Conservation (phyloP, 37 sponge, comb jelly and placozoan genomes). For the Beroe ovata region DNA sequence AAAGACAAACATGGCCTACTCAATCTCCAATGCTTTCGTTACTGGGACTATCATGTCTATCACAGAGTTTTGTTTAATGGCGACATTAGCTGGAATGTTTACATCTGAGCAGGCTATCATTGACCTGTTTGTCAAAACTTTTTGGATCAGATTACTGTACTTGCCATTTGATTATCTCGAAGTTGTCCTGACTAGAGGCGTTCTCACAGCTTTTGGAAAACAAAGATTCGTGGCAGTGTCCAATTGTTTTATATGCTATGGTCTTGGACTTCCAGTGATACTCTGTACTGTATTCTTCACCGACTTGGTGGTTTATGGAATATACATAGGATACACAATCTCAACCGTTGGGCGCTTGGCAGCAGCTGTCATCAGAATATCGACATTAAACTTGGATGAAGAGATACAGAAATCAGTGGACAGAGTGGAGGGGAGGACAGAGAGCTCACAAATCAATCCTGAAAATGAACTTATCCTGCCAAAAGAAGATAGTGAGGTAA, state of each 20-base stretch:
- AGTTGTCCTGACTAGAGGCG: background rate
- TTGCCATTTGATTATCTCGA: background rate
- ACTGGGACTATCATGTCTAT: background rate
- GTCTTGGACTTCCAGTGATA: background rate
- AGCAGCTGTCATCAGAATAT: background rate
- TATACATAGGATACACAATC: background rate
- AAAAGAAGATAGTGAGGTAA: too few species aligned
- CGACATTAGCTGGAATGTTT: background rate
- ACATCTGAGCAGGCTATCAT: background rate
- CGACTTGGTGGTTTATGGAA: background rate
- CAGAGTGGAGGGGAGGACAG: background rate
- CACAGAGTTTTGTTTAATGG: too few species aligned
- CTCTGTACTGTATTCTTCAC: background rate
- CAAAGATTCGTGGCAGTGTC: background rate
- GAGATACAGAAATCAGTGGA: background rate
- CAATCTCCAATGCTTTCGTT: background rate
- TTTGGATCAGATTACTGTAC: background rate
- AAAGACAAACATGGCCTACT: background rate
- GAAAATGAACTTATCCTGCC: too few species aligned
- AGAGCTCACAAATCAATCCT: too few species aligned
- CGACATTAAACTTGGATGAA: background rate
- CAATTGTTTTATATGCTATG: background rate
- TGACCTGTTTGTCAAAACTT: background rate
- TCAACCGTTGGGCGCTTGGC: background rate
- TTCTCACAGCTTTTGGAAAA: conserved; percentile 1